phyloP scores from a whole-genome alignment of 2,888 invertebrate species.

The Yponomeuta evonymella region DNA sequence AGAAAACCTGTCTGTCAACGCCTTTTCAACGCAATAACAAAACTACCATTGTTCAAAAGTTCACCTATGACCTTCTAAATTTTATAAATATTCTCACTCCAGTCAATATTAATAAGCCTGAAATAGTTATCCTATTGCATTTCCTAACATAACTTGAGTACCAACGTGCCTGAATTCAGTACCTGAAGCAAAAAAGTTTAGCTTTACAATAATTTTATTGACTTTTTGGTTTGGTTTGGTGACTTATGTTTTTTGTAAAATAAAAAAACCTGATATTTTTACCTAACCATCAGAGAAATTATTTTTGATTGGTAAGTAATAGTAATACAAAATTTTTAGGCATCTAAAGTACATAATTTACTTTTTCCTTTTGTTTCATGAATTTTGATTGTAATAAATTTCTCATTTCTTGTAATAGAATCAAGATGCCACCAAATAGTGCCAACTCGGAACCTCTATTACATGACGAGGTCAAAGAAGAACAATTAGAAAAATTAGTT shows the following conservation, averaged over 20 bases:
- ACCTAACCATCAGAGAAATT: too few species aligned
- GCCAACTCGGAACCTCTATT: not conserved
- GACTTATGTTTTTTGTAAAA: too few species aligned
- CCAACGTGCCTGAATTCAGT: not conserved
- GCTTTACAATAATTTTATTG: too few species aligned
- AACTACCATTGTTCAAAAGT: not conserved
- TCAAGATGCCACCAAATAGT: constrained; percentile 7
- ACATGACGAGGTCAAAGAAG: not conserved
- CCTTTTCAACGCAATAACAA: not conserved
- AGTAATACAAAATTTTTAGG: not conserved
- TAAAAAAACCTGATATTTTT: too few species aligned
- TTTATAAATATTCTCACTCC: not conserved
- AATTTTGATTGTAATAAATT: too few species aligned
- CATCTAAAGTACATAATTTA: not conserved
- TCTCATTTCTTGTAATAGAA: not conserved
- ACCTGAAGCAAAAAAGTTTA: too few species aligned
- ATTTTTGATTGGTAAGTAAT: not conserved
- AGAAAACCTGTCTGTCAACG: not conserved
- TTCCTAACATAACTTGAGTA: not conserved
- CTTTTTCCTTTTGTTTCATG: not conserved
- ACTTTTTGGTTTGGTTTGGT: too few species aligned
- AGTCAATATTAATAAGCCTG: not conserved
- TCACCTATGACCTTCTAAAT: not conserved
- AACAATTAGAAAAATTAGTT: constrained; percentile 6
- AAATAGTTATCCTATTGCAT: not conserved